Evolutionary conservation across 2,888 invertebrate species (phyloP).

Genomic region (Drosophila paranaensis): DNA sequence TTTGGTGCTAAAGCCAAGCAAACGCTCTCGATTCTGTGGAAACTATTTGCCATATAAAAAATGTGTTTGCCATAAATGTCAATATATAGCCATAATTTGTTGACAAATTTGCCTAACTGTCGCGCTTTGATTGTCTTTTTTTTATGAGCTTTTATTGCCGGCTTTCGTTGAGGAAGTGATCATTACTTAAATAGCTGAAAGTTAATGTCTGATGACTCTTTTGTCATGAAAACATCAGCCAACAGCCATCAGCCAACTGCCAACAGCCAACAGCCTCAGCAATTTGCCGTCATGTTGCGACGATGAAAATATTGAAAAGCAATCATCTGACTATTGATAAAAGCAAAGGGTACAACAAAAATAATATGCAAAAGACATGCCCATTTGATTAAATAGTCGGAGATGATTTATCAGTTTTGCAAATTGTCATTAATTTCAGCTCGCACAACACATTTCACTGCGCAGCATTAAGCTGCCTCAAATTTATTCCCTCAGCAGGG

Average conservation of each 20-base stretch:
- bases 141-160: slow-evolving; percentile 13
- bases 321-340: slow-evolving; percentile 70
- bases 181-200: slow-evolving; percentile 38
- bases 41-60: slow-evolving; percentile 5
- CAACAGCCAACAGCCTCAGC: slow-evolving; percentile 54
- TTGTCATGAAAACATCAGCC: slow-evolving; percentile 46
- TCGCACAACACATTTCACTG: slow-evolving; percentile 12
- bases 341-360: background rate
- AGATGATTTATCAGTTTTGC: slow-evolving; percentile 41
- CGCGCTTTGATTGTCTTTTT: slow-evolving; percentile 22
- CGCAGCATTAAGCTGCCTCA: background rate
- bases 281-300: slow-evolving; percentile 57
- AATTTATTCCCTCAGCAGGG: background rate
- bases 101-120: slow-evolving; percentile 28
- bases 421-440: slow-evolving; percentile 13
- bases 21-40: background rate
- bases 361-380: slow-evolving; percentile 19
- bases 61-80: background rate
- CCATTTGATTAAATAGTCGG: slow-evolving; percentile 32
- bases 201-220: slow-evolving; percentile 22
- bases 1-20: background rate
- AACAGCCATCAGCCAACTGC: slow-evolving; percentile 50
- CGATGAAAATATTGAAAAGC: slow-evolving; percentile 62
- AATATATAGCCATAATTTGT: slow-evolving; percentile 14
- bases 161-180: slow-evolving; percentile 52